These are phyloP conservation scores for Python bivittatus DNA, from an alignment of 2,113 vertebrate species.

Conservation along the genomic window DNA sequence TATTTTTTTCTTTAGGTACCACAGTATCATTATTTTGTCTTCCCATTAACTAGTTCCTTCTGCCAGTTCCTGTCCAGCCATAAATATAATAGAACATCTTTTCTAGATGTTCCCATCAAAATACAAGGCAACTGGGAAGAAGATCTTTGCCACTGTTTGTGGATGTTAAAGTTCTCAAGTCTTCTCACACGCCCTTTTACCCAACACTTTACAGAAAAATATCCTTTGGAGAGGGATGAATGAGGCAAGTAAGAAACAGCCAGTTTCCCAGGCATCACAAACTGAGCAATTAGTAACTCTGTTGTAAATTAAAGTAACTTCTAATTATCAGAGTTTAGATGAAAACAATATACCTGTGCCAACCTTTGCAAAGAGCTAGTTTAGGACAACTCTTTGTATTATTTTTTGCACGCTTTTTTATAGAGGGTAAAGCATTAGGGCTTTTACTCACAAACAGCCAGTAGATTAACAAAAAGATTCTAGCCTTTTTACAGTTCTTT, in stretches of 20 bases:
- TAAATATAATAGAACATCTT: neutral
- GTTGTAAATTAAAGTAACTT: conserved; percentile 6
- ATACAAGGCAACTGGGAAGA: conserved; percentile 14
- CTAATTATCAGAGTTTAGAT: conserved; percentile 6
- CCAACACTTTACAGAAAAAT: neutral
- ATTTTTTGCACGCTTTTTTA: neutral
- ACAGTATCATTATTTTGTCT: neutral
- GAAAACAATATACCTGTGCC: neutral
- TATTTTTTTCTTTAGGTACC: neutral
- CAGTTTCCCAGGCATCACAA: conserved; percentile 3
- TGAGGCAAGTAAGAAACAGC: neutral
- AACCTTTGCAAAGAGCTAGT: conserved; percentile 4
- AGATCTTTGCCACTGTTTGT: neutral
- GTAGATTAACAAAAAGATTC: conserved; percentile 42
- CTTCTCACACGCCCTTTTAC: neutral
- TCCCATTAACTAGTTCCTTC: neutral
- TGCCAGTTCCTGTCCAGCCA: neutral
- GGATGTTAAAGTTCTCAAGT: neutral
- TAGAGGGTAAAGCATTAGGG: neutral
- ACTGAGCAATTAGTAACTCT: conserved; percentile 7
- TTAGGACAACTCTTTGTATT: neutral
- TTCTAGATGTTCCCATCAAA: neutral
- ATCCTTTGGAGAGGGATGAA: neutral
- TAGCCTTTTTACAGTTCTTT: conserved; percentile 26
- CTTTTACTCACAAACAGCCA: conserved; percentile 36